These are phyloP conservation scores for Junonia oenone DNA, from an alignment of 2,888 invertebrate genomes.

Conservation along the genomic window DNA sequence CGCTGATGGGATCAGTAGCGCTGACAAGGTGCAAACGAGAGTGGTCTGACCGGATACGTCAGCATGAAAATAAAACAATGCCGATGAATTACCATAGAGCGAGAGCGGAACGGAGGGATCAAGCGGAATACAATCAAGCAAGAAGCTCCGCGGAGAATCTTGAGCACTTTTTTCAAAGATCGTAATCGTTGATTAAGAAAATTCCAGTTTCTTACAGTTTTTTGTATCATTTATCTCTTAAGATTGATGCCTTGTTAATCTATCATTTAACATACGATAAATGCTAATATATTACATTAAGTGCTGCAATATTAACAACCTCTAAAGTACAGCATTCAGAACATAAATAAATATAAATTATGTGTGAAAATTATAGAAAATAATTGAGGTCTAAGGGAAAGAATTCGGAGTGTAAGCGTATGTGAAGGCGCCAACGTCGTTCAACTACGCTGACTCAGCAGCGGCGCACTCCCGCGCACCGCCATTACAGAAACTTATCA, in stretches of 20 bases:
- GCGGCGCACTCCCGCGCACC: conserved; percentile 47
- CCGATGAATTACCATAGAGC: conserved; percentile 72
- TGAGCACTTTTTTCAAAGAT: conserved; percentile 4
- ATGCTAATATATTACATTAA: not conserved
- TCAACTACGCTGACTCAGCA: conserved; percentile 74
- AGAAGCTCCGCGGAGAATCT: conserved; percentile 12
- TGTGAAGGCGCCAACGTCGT: conserved; percentile 58
- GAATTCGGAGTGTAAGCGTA: conserved; percentile 23
- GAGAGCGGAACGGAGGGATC: conserved; percentile 72
- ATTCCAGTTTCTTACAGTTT: not conserved
- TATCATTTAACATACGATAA: not conserved
- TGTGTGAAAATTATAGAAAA: conserved; percentile 9
- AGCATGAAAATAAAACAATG: conserved; percentile 70
- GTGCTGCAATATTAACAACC: not conserved
- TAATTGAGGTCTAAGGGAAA: conserved; percentile 26
- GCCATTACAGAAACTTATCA: conserved; percentile 62
- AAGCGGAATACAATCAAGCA: conserved; percentile 71
- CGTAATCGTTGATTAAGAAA: not conserved
- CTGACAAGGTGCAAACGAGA: conserved; percentile 79
- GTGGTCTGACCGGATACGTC: conserved; percentile 66
- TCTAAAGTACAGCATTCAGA: not conserved
- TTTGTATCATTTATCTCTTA: not conserved
- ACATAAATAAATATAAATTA: not conserved
- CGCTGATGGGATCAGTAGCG: conserved; percentile 71
- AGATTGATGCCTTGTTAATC: not conserved